Base-by-base conservation (phyloP, 1,140 invertebrate species). In the Bombyx mandarina region DNA sequence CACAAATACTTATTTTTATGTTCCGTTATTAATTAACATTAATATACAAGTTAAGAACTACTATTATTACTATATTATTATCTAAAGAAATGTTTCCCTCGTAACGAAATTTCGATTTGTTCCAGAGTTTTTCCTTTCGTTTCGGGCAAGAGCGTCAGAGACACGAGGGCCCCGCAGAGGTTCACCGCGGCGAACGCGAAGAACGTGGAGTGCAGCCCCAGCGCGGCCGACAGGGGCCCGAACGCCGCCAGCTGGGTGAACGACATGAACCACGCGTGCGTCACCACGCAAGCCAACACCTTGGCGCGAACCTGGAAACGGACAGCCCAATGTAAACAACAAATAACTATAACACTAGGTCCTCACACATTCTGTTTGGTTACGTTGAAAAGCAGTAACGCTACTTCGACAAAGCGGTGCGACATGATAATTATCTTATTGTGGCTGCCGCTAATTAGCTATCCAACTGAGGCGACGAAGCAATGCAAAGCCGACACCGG, bases 301-400 rank as follows among this genome's bases (percentile, higher is more conserved):
- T 69, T 72, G 3, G 71, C 67, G 48, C 75, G 66, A 8, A 75
- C 65, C 73, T 78, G 66, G 43, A 70, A 51, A 26, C 3, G 26
- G 26, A 50, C 26, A 35, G 2, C 26, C 0, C 26, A 35, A 35
- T 5, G 2, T 2, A 35, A 35, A 3, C 26, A 1, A 35, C 26
- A 35, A 35, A 18, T 18, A 18, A 18, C 12, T 18, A 18, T 1
- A 18, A 18, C 12, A 18, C 12, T 18, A 1, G 12, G 0, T 18
- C 12, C 12, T 18, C 12, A 18, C 12, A 18, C 12, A 18, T 18
- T 18, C 12, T 18, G 12, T 18, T 18, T 1, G 12, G 12, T 18
- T 18, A 0, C 12, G 12, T 18, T 18, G 12, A 18, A 18, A 18
- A 18, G 12, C 12, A 18, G 12, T 18, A 18, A 18, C 12, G 12